A percentile compares a stretch with the other conserved stretches of the same genome.
Evolutionary conservation across 2,797 vertebrate species (phyloP).

Genomic region (Poliocrania exsul): DNA sequence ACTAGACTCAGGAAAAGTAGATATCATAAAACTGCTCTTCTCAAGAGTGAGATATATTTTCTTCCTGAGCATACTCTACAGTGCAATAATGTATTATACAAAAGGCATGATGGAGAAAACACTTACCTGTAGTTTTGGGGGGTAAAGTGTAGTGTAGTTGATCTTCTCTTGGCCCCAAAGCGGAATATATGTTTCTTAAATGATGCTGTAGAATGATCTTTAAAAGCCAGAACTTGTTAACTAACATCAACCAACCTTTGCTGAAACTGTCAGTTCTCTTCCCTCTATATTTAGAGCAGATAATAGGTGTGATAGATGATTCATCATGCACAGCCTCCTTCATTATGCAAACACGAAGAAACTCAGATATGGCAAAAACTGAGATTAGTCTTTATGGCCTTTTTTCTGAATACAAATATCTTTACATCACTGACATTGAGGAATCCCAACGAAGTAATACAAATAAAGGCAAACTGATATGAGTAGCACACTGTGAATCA

Average conservation of each 20-base stretch:
- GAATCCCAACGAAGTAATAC: not conserved
- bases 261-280: not conserved
- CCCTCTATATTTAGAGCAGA: slow-evolving; percentile 8
- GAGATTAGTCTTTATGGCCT: not conserved
- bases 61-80: not conserved
- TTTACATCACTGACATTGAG: not conserved
- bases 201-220: not conserved
- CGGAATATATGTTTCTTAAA: not conserved
- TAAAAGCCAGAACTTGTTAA: not conserved
- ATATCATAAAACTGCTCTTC: not conserved
- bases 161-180: not conserved
- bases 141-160: rapidly evolving
- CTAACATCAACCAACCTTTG: not conserved
- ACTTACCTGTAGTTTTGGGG: not conserved
- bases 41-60: not conserved
- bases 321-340: slow-evolving; percentile 21
- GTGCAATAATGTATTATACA: not conserved
- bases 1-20: not conserved
- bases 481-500: not conserved
- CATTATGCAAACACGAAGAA: slow-evolving; percentile 3
- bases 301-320: slow-evolving; percentile 38
- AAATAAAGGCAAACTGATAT: slow-evolving; percentile 21
- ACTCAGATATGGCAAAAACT: not conserved
- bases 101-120: not conserved
- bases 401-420: slow-evolving; percentile 27